Evolutionary conservation across 2,797 vertebrate species (phyloP), one percentile per base, ranked within the genome.

Genomic region (Acropternis orthonyx): DNA sequence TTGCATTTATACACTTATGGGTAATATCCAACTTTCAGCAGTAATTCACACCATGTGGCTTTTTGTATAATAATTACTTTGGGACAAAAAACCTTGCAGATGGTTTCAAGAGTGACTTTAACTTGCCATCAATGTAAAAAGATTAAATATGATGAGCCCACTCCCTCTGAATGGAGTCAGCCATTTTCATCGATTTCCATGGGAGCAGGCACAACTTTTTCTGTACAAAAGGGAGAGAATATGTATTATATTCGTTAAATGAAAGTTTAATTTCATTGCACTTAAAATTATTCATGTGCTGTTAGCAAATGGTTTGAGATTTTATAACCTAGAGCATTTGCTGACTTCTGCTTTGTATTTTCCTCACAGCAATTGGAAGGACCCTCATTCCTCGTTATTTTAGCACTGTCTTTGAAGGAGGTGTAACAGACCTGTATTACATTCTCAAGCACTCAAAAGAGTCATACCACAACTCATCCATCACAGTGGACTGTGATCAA

Each of bases 361-460:
- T 96, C 95, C 93, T 96, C 88, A 95, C 98, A 99, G 99, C 99
- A 52, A 99, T 99, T 92, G 99, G 99, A 95, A 98, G 99, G 97
- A 99, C 99, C 63, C 98, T 99, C 97, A 99, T 99, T 97, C 99
- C 99, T 91, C 99, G 99, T 93, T 99, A 99, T 97, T 99, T 99
- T 98, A 99, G 99, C 98, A 99, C 99, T 69, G 99, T 99, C 97
- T 99, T 99, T 93, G 99, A 99, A 98, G 99, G 99, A 92, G 99
- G 99, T 74, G 99, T 99, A 97, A 99, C 98, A 34, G 99, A 99
- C 97, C 98, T 99, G 96, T 99, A 99, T 98, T 99, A 99, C 98
- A 98, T 99, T 97, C 99, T 99, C 97, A 99, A 99, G 96, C 99
- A 99, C 98, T 99, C 99, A 90, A 99, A 99, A 98, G 99, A 99